A percentile compares a stretch with the other conserved stretches of the same genome.
phyloP scores from a whole-genome alignment of 2,113 vertebrate species.

The Melozone crissalis region DNA sequence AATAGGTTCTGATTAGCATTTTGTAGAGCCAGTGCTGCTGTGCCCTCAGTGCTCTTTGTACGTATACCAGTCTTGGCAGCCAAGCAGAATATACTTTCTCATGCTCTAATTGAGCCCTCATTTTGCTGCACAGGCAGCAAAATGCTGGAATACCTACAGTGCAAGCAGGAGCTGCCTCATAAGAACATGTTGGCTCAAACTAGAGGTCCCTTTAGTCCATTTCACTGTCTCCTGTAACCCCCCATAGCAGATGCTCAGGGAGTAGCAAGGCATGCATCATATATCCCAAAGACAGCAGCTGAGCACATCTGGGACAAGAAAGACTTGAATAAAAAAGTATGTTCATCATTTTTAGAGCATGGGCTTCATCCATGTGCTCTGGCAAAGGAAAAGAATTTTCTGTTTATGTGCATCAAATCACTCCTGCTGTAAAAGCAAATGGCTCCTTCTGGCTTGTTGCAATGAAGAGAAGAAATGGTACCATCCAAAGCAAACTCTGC shows the following conservation, averaged over 20 bases:
- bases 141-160: not conserved
- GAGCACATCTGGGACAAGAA: slow-evolving; percentile 28
- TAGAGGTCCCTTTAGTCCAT: not conserved
- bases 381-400: not conserved
- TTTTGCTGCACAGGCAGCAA: not conserved
- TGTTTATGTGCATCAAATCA: not conserved
- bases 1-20: not conserved
- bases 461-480: not conserved
- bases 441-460: not conserved
- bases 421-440: not conserved
- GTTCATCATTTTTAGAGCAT: not conserved
- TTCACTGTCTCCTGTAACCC: not conserved
- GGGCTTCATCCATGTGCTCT: not conserved
- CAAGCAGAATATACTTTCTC: not conserved
- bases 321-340: not conserved
- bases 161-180: not conserved
- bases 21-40: not conserved
- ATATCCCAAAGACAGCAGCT: slow-evolving; percentile 22
- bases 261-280: slow-evolving; percentile 10
- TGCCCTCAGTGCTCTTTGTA: not conserved
- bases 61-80: not conserved
- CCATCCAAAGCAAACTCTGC: not conserved
- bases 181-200: not conserved
- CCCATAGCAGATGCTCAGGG: slow-evolving; percentile 36
- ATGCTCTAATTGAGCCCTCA: not conserved